phyloP scores from a whole-genome alignment of 1,140 invertebrate species.

The Drosophila littoralis region DNA sequence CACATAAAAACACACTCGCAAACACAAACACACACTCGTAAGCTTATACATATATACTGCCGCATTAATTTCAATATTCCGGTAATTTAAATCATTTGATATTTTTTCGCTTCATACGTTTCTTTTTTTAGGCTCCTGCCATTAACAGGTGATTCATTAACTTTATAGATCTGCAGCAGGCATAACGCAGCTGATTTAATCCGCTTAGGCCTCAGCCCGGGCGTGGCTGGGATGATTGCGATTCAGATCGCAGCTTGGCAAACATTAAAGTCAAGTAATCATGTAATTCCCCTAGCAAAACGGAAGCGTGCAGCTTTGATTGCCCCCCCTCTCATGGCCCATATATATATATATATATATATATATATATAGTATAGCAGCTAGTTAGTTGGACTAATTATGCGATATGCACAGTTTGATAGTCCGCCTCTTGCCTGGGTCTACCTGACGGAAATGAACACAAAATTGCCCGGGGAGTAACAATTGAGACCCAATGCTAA shows the following conservation, averaged over 20 bases:
- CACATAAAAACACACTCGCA: slow-evolving; percentile 22
- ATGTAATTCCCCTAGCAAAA: slow-evolving; percentile 68
- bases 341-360: not conserved
- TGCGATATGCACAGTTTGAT: slow-evolving; percentile 73
- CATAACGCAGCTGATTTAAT: slow-evolving; percentile 68
- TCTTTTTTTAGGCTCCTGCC: slow-evolving; percentile 14
- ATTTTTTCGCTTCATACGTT: slow-evolving; percentile 29
- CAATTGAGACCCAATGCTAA: slow-evolving; percentile 50
- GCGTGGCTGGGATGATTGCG: not conserved
- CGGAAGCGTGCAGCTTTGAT: slow-evolving; percentile 66
- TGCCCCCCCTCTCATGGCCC: slow-evolving; percentile 20
- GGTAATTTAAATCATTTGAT: slow-evolving; percentile 66
- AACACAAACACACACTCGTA: slow-evolving; percentile 14
- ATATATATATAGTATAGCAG: slow-evolving; percentile 15
- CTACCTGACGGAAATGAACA: slow-evolving; percentile 52
- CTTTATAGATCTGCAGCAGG: slow-evolving; percentile 71
- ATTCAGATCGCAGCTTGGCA: slow-evolving; percentile 29
- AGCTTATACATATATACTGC: slow-evolving; percentile 21
- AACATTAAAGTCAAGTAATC: slow-evolving; percentile 76
- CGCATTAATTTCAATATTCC: slow-evolving; percentile 68
- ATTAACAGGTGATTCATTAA: slow-evolving; percentile 64
- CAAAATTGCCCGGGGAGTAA: slow-evolving; percentile 58
- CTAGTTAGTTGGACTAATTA: slow-evolving; percentile 77
- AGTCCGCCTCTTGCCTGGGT: slow-evolving; percentile 11
- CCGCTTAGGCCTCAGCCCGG: slow-evolving; percentile 57